These are phyloP conservation scores for Suillia variegata DNA, from an alignment of 2,888 invertebrate genomes.

Conservation along the genomic window DNA sequence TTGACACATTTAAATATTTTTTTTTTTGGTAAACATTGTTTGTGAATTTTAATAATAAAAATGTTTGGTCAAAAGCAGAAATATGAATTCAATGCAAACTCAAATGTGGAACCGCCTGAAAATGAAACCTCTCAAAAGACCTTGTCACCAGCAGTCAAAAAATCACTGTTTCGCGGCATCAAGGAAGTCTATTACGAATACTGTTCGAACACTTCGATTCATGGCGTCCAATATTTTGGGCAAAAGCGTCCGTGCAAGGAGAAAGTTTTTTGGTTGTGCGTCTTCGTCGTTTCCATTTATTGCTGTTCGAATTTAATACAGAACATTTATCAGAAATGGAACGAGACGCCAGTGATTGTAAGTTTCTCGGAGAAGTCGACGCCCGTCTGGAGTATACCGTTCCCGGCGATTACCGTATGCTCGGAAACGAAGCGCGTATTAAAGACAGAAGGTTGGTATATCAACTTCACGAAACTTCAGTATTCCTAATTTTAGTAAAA, in stretches of 20 bases:
- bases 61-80: too few species aligned
- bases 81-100: too few species aligned
- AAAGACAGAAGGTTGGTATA: constrained; percentile 30
- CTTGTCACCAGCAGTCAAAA: too few species aligned
- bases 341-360: constrained; percentile 72
- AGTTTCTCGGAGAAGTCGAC: constrained; percentile 75
- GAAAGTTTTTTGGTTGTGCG: constrained; percentile 66
- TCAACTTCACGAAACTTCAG: neutral
- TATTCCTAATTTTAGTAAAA: neutral
- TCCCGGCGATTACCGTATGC: constrained; percentile 57
- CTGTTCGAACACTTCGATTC: constrained; percentile 66
- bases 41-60: too few species aligned
- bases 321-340: constrained; percentile 72
- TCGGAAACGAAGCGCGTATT: constrained; percentile 53
- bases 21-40: too few species aligned
- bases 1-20: too few species aligned
- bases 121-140: too few species aligned
- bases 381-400: constrained; percentile 57
- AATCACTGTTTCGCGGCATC: constrained; percentile 27
- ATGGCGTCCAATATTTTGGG: constrained; percentile 68
- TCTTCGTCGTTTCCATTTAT: constrained; percentile 66
- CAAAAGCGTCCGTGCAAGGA: constrained; percentile 65
- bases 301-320: constrained; percentile 66
- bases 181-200: constrained; percentile 65
- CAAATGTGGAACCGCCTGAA: too few species aligned